Evolutionary conservation across 2,113 vertebrate genomes (phyloP).

Genomic region (Columba livia): DNA sequence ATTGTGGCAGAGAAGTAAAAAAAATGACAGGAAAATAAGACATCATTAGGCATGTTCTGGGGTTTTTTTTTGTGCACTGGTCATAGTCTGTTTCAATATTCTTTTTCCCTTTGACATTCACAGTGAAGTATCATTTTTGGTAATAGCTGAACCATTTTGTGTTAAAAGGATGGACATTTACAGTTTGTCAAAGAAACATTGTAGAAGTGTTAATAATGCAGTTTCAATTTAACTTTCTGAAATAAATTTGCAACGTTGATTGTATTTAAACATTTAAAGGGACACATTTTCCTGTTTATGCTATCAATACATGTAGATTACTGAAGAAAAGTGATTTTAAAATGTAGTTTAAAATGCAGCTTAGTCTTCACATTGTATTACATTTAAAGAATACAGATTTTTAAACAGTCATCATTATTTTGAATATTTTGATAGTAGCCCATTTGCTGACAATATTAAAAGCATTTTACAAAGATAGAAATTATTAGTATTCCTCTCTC

Average conservation of each 20-base stretch:
- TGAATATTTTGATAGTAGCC: constrained; percentile 18
- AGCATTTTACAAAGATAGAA: constrained; percentile 10
- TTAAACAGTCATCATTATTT: background rate
- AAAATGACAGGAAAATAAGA: constrained; percentile 72
- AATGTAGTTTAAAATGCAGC: constrained; percentile 13
- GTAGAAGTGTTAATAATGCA: constrained; percentile 46
- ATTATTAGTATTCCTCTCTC: constrained; percentile 5
- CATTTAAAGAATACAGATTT: constrained; percentile 14
- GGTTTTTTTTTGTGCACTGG: constrained; percentile 21
- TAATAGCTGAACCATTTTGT: constrained; percentile 61
- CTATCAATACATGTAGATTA: constrained; percentile 21
- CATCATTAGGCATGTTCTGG: constrained; percentile 49
- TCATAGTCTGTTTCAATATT: constrained; percentile 47
- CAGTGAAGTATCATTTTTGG: constrained; percentile 53
- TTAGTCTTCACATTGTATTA: background rate
- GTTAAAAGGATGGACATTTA: constrained; percentile 35
- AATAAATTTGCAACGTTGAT: background rate
- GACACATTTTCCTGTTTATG: constrained; percentile 4
- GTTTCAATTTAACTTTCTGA: constrained; percentile 36
- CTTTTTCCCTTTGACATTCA: constrained; percentile 65
- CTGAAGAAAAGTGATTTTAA: constrained; percentile 19
- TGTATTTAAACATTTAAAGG: constrained; percentile 31
- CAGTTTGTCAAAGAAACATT: constrained; percentile 33
- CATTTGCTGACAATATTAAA: constrained; percentile 20
- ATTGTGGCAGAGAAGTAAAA: constrained; percentile 41